These are phyloP conservation scores for Drymodes brunneopygia DNA, from an alignment of 2,113 vertebrate species.

Conservation along the genomic window DNA sequence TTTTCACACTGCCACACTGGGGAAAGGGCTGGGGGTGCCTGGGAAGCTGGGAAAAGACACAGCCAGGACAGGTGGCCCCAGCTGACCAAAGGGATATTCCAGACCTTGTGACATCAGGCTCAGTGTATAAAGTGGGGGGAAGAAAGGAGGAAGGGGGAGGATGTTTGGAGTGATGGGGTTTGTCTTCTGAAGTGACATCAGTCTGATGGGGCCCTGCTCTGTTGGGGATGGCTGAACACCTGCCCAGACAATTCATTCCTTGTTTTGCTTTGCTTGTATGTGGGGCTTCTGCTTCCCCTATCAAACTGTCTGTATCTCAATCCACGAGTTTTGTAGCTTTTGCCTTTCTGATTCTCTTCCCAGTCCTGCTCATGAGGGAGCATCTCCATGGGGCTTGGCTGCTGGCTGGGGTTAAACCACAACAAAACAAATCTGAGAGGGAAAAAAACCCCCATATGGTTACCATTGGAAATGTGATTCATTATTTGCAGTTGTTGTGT, in stretches of 20 bases:
- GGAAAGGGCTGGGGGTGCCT: background rate
- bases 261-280: background rate
- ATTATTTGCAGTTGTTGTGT: background rate
- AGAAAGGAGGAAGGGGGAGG: background rate
- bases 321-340: background rate
- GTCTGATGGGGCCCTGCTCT: background rate
- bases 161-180: background rate
- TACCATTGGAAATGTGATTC: background rate
- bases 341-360: background rate
- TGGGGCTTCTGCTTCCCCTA: background rate
- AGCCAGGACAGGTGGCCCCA: too few relatives aligned
- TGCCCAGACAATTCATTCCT: background rate
- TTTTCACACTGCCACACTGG: background rate
- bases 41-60: background rate
- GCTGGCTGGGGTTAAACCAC: background rate
- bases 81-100: background rate
- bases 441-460: background rate
- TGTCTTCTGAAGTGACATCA: background rate
- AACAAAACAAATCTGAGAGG: background rate
- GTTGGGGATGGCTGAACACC: background rate
- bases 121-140: background rate
- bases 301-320: background rate
- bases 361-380: background rate
- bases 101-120: background rate
- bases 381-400: fast-evolving